These are phyloP conservation scores for Acanthosoma haemorrhoidale DNA, from an alignment of 2,888 invertebrate species.

Conservation along the genomic window DNA sequence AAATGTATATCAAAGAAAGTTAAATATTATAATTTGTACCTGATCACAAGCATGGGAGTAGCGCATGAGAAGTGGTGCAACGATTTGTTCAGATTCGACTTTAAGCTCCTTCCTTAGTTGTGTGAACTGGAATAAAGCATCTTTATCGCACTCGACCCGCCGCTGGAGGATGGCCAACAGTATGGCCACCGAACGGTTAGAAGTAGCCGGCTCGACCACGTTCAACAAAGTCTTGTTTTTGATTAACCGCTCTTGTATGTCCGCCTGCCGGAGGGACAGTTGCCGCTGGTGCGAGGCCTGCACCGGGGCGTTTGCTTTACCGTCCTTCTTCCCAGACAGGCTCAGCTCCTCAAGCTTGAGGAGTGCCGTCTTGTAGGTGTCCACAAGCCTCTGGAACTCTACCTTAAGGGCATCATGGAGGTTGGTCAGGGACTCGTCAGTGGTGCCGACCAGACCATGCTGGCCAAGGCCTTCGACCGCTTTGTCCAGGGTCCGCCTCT, in stretches of 20 bases:
- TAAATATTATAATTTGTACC: no score
- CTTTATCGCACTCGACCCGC: conserved; percentile 86
- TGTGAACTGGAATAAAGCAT: conserved; percentile 65
- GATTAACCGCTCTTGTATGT: conserved; percentile 83
- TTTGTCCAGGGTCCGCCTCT: conserved; percentile 69
- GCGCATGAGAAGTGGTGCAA: conserved; percentile 53
- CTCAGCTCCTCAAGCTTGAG: conserved; percentile 75
- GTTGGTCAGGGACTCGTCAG: conserved; percentile 54
- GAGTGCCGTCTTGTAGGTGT: conserved; percentile 79
- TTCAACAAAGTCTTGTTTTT: conserved; percentile 84
- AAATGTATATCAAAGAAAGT: no score
- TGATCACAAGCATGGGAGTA: conserved; percentile 51
- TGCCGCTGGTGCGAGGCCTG: conserved; percentile 85
- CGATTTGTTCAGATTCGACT: conserved; percentile 58
- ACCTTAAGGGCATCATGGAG: conserved; percentile 73
- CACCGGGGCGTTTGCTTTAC: conserved; percentile 60
- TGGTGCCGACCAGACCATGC: conserved; percentile 68
- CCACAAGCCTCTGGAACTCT: conserved; percentile 76
- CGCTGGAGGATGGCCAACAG: conserved; percentile 65
- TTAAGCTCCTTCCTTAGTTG: conserved; percentile 53
- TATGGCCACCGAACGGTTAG: conserved; percentile 74
- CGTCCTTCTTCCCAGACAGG: conserved; percentile 50
- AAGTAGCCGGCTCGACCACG: conserved; percentile 62
- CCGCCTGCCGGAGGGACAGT: conserved; percentile 72
- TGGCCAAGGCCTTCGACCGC: conserved; percentile 83